Conservation (phyloP, 2,888 invertebrate genomes). For the Thalpophila matura region DNA sequence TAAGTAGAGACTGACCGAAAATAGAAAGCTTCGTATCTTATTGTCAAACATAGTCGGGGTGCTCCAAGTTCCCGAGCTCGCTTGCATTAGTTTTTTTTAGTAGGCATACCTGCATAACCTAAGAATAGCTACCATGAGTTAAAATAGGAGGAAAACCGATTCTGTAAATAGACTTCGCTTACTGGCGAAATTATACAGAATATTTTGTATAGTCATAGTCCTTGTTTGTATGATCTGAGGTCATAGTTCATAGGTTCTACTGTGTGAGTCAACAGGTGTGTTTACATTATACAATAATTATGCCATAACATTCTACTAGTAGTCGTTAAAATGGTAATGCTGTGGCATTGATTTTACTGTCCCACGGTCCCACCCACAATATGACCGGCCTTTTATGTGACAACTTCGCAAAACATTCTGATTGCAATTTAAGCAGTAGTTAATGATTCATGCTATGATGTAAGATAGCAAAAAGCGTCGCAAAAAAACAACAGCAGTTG, state of each 20-base stretch:
- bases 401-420: neutral
- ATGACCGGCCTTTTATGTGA: neutral
- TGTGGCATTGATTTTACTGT: slow-evolving; percentile 22
- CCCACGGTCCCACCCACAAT: slow-evolving; percentile 4
- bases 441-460: slow-evolving; percentile 17
- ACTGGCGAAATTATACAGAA: slow-evolving; percentile 25
- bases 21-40: neutral
- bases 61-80: too few relatives aligned
- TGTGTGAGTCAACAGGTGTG: slow-evolving; percentile 42
- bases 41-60: too few relatives aligned
- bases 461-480: slow-evolving; percentile 1
- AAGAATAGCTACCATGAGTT: too few relatives aligned
- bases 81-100: too few relatives aligned
- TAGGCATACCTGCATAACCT: too few relatives aligned
- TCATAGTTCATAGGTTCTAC: too few relatives aligned
- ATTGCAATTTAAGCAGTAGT: neutral
- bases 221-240: too few relatives aligned
- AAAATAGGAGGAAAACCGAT: too few relatives aligned
- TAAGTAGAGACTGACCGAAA: too few relatives aligned
- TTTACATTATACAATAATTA: slow-evolving; percentile 14
- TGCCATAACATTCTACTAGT: slow-evolving; percentile 24
- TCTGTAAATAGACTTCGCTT: neutral
- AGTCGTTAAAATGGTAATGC: slow-evolving; percentile 28
- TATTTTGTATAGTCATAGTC: too few relatives aligned
- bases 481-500: neutral